phyloP scores from a whole-genome alignment of 1,140 invertebrate species.

The Ruditapes philippinarum region DNA sequence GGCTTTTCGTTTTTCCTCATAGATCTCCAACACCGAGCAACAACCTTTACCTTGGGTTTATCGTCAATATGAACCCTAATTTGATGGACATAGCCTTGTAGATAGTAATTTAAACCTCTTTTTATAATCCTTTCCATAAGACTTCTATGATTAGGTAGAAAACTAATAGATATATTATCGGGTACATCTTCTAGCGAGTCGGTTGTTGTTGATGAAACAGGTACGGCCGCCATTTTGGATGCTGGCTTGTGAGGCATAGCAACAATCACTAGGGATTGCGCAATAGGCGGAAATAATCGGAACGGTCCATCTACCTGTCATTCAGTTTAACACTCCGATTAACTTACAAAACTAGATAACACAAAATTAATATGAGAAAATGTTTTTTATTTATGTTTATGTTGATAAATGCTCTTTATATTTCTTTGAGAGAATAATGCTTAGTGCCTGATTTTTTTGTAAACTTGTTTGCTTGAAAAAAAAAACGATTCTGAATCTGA shows the following conservation, averaged over 20 bases:
- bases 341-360: too few species aligned
- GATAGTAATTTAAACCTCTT: constrained; percentile 62
- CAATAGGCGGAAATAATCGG: not conserved
- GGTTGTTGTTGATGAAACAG: not conserved
- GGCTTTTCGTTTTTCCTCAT: constrained; percentile 40
- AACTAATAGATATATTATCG: constrained; percentile 36
- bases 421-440: too few species aligned
- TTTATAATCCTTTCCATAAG: constrained; percentile 24
- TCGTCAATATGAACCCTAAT: constrained; percentile 18
- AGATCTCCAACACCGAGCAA: constrained; percentile 52
- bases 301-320: constrained; percentile 7
- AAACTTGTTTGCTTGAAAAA: too few species aligned
- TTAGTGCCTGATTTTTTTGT: too few species aligned
- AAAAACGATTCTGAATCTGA: too few species aligned
- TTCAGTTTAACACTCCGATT: too few species aligned
- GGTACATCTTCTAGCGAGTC: constrained; percentile 8
- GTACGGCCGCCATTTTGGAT: constrained; percentile 31
- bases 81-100: constrained; percentile 59
- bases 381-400: too few species aligned
- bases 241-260: constrained; percentile 47
- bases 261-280: constrained; percentile 42
- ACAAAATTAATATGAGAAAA: too few species aligned
- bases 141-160: constrained; percentile 8
- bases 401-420: too few species aligned
- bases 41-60: not conserved